Conservation (phyloP, 1,140 invertebrate species). For the Intoshia linei region DNA sequence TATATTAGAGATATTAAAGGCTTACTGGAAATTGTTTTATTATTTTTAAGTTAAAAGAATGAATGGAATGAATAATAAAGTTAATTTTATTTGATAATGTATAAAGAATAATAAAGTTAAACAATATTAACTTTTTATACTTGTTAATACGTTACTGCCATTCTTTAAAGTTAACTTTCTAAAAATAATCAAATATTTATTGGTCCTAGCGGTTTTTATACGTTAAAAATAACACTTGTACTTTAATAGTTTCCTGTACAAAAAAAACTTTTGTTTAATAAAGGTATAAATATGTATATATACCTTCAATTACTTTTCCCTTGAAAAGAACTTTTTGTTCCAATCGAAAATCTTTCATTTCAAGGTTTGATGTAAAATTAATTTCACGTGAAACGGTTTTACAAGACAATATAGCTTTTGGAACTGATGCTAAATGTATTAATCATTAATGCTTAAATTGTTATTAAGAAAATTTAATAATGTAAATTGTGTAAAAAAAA, state of each 20-base stretch:
- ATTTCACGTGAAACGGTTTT: conserved; percentile 74
- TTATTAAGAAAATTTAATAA: too few relatives aligned
- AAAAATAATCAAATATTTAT: conserved; percentile 1
- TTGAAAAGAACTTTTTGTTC: conserved; percentile 58
- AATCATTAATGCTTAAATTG: too few relatives aligned
- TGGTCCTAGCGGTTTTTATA: not conserved
- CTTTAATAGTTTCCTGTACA: not conserved
- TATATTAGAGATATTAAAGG: too few relatives aligned
- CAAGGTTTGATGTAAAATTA: conserved; percentile 78
- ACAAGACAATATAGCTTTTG: conserved; percentile 75
- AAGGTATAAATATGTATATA: conserved; percentile 3
- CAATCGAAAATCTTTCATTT: conserved; percentile 74
- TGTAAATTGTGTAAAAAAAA: too few relatives aligned
- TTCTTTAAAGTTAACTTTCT: not conserved
- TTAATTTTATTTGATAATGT: too few relatives aligned
- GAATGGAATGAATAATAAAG: too few relatives aligned
- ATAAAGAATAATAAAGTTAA: too few relatives aligned
- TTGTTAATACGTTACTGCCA: not conserved
- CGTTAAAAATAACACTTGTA: not conserved
- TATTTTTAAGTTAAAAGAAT: too few relatives aligned
- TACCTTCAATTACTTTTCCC: conserved; percentile 30
- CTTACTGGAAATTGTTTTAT: too few relatives aligned
- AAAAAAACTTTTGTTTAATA: conserved; percentile 2
- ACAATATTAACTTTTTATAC: not conserved
- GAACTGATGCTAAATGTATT: conserved; percentile 38